Evolutionary conservation across 2,113 vertebrate species (phyloP).

Genomic region (Cryptoleucopteryx plumbea): DNA sequence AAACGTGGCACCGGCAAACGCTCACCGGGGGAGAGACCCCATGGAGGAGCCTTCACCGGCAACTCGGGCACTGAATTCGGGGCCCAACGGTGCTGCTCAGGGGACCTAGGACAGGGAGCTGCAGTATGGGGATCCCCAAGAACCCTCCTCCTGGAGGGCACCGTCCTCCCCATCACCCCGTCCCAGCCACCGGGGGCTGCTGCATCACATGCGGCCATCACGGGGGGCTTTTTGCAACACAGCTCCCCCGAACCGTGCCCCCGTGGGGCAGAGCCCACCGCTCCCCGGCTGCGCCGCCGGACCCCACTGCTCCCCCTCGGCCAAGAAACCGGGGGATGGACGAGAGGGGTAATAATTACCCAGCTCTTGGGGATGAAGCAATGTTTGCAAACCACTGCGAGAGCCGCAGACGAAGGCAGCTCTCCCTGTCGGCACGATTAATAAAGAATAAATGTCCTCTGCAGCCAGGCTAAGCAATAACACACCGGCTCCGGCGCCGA

Average conservation of each 20-base stretch:
- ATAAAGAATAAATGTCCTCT: conserved; percentile 25
- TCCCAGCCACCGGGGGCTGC: rapidly evolving
- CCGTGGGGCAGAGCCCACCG: neutral
- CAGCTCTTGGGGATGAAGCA: neutral
- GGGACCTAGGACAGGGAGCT: rapidly evolving
- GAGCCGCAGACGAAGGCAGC: neutral
- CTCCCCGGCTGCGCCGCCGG: rapidly evolving
- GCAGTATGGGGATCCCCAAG: rapidly evolving
- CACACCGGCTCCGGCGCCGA: neutral
- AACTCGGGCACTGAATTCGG: neutral
- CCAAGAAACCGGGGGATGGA: rapidly evolving
- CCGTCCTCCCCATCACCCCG: neutral
- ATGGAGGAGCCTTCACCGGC: neutral
- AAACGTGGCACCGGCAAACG: rapidly evolving
- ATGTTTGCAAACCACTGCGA: neutral
- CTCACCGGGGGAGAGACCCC: rapidly evolving
- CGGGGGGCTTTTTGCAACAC: rapidly evolving
- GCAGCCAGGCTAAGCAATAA: conserved; percentile 37
- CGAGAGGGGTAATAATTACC: neutral
- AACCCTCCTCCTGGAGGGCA: neutral
- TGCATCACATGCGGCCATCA: rapidly evolving
- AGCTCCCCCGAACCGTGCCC: neutral
- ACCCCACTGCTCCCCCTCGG: neutral
- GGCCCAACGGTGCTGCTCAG: no score
- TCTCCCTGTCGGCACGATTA: neutral